Evolutionary conservation across 2,888 invertebrate species (phyloP).

Genomic region (Phortica okadai): DNA sequence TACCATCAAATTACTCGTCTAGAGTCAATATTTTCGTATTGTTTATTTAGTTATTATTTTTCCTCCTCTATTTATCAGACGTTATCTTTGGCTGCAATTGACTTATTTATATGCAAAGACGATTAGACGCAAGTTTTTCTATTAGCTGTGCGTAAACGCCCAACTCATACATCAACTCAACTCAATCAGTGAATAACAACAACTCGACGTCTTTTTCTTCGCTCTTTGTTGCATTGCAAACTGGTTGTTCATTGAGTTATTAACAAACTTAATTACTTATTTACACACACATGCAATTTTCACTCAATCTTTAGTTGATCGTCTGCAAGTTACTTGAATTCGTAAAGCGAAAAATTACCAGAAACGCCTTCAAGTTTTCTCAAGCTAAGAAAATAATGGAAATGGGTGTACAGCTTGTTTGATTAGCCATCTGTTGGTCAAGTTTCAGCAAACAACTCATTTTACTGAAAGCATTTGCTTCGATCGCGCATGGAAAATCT

Average conservation of each 20-base stretch:
- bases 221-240: not conserved
- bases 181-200: not conserved
- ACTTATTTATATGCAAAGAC: constrained; percentile 58
- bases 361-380: constrained; percentile 24
- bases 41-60: constrained; percentile 42
- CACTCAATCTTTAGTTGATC: not conserved
- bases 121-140: constrained; percentile 48
- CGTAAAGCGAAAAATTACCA: constrained; percentile 60
- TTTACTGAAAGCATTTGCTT: too few species aligned
- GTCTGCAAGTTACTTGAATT: constrained; percentile 49
- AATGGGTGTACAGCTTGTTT: constrained; percentile 45
- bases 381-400: constrained; percentile 50
- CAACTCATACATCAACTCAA: constrained; percentile 38
- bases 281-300: constrained; percentile 49
- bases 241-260: constrained; percentile 62
- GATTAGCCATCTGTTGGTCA: constrained; percentile 34
- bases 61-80: not conserved
- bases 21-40: too few species aligned
- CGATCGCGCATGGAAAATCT: too few species aligned
- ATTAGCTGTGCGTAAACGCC: constrained; percentile 54
- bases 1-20: too few species aligned
- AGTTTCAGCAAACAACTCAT: not conserved
- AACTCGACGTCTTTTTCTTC: not conserved
- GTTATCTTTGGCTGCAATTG: constrained; percentile 38
- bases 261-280: constrained; percentile 67